These are phyloP conservation scores for Elmis aenea DNA, from an alignment of 2,888 invertebrate genomes.

Conservation along the genomic window DNA sequence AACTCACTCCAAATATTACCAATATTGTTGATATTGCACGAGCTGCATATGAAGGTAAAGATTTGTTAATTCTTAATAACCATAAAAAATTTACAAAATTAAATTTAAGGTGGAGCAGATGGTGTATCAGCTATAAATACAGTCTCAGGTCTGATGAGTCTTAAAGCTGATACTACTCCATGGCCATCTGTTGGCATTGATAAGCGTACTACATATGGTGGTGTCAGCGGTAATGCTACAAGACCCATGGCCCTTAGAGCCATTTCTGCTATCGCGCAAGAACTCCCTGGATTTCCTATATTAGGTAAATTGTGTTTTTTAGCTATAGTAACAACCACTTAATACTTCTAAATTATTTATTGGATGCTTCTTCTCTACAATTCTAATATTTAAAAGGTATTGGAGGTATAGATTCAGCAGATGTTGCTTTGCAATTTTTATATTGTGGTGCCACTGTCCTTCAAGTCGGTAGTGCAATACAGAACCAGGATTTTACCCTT, in stretches of 20 bases:
- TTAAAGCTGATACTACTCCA: conserved; percentile 73
- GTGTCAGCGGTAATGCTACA: conserved; percentile 86
- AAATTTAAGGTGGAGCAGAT: conserved; percentile 70
- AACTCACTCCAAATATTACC: conserved; percentile 96
- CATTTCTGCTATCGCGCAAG: conserved; percentile 80
- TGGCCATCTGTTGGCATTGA: conserved; percentile 89
- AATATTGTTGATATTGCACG: conserved; percentile 83
- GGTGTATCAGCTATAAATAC: conserved; percentile 98
- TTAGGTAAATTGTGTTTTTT: conserved; percentile 58
- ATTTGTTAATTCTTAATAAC: neutral
- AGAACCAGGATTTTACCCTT: conserved; percentile 97
- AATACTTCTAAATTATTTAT: neutral
- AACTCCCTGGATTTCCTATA: conserved; percentile 84
- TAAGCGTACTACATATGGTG: conserved; percentile 88
- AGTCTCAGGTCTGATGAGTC: conserved; percentile 88
- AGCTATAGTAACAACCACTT: too few relatives aligned
- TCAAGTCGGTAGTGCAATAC: conserved; percentile 94
- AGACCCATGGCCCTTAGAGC: conserved; percentile 90
- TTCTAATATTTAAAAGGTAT: conserved; percentile 47
- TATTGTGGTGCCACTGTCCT: conserved; percentile 88
- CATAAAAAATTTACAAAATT: neutral
- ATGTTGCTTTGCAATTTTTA: conserved; percentile 90
- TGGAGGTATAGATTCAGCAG: conserved; percentile 96
- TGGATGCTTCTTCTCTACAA: neutral
- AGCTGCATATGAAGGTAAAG: conserved; percentile 87